phyloP scores from a whole-genome alignment of 2,888 invertebrate genomes.

The Oligia fasciuncula region DNA sequence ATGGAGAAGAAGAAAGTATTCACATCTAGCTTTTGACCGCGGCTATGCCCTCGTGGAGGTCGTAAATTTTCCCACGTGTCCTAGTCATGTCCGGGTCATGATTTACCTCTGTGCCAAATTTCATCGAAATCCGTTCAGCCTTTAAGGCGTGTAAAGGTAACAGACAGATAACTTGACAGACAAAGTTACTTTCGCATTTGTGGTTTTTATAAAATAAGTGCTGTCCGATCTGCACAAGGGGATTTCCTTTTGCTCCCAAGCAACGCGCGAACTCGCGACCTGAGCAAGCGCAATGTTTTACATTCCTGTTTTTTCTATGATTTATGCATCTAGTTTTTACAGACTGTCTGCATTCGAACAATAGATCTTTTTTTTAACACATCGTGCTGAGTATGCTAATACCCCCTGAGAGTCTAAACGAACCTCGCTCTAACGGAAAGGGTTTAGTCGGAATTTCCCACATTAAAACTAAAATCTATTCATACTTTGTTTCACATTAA shows the following conservation, averaged over 20 bases:
- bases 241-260: neutral
- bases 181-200: neutral
- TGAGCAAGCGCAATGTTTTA: neutral
- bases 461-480: neutral
- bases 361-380: slow-evolving; percentile 26
- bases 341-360: slow-evolving; percentile 14
- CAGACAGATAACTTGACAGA: neutral
- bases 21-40: too few relatives aligned
- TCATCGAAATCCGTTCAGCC: neutral
- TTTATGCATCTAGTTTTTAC: slow-evolving; percentile 27
- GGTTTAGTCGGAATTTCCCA: neutral
- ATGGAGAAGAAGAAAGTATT: neutral
- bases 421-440: slow-evolving; percentile 6
- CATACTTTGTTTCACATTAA: too few relatives aligned
- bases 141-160: neutral
- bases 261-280: neutral
- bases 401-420: neutral
- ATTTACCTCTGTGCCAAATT: neutral
- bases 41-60: too few relatives aligned
- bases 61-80: neutral
- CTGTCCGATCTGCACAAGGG: neutral
- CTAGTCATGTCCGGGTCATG: neutral
- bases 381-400: slow-evolving; percentile 7
- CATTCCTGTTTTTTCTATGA: slow-evolving; percentile 1
- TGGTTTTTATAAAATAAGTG: neutral